Conservation (phyloP, 1,140 invertebrate species). For the Eciton burchellii region DNA sequence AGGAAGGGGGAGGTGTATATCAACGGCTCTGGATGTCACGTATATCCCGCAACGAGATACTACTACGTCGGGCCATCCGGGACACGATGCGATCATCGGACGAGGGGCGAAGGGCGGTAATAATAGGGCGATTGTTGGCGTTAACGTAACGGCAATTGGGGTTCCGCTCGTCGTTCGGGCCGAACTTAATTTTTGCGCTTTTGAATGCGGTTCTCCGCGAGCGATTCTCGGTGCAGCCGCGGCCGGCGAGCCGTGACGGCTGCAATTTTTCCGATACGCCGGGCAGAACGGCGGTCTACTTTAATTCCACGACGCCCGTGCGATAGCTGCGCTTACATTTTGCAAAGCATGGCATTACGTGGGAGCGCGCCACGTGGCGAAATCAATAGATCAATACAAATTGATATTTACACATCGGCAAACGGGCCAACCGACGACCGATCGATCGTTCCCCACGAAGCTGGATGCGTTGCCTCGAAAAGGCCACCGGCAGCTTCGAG, state of each 20-base stretch:
- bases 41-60: conserved; percentile 40
- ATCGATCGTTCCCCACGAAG: conserved; percentile 23
- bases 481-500: not conserved
- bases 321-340: conserved; percentile 45
- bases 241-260: not conserved
- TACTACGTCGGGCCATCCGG: not conserved
- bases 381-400: conserved; percentile 48
- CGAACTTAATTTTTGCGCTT: not conserved
- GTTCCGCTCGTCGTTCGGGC: not conserved
- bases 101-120: conserved; percentile 28
- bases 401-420: conserved; percentile 45
- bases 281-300: not conserved
- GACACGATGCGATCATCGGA: conserved; percentile 21
- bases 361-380: not conserved
- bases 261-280: not conserved
- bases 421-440: not conserved
- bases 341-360: conserved; percentile 28
- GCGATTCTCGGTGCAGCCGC: not conserved
- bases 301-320: conserved; percentile 19
- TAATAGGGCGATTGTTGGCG: conserved; percentile 23
- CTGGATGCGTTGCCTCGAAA: not conserved
- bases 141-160: conserved; percentile 7
- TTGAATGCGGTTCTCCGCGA: conserved; percentile 12
- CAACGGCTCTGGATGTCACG: conserved; percentile 46
- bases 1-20: conserved; percentile 42